Evolutionary conservation across 1,140 invertebrate species (phyloP), one percentile per base, ranked within the genome.

Genomic region (Branchinecta lindahli): DNA sequence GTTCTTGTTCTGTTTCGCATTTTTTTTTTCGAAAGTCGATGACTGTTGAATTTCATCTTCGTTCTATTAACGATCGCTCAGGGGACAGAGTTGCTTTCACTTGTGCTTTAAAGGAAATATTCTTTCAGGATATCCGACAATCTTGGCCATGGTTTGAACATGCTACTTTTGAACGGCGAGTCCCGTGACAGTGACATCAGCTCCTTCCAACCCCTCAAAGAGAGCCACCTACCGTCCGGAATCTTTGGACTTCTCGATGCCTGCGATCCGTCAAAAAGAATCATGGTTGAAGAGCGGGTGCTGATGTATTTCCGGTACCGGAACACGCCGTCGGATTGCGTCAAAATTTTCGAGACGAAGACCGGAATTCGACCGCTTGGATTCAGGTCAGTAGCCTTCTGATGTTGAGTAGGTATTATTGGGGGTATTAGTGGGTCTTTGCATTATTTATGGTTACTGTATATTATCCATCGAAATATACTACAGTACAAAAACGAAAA

Each of bases 301-400:
- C 77, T 99, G 5, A 74, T 99, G 0, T 99, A 96, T 78, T 98
- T 96, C 78, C 98, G 97, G 78, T 99, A 99, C 74, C 92, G 96
- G 73, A 96, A 96, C 75, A 86, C 88, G 79, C 89, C 93, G 0
- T 89, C 97, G 0, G 96, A 96, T 78, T 99, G 96, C 78, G 91
- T 99, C 0, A 99, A 99, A 80, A 94, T 98, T 74, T 96, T 99
- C 75, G 88, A 87, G 61, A 92, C 89, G 73, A 83, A 85, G 61
- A 89, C 86, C 71, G 82, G 87, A 75, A 85, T 89, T 0, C 94
- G 94, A 77, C 88, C 89, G 8, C 86, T 95, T 76, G 92, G 92
- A 20, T 92, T 96, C 75, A 84, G 85, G 83, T 85, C 73, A 74
- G 69, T 67, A 69, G 9, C 1, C n/a, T n/a, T n/a, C n/a, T n/a